phyloP scores from a whole-genome alignment of 1,140 invertebrate genomes.

The Drosophila bipectinata region DNA sequence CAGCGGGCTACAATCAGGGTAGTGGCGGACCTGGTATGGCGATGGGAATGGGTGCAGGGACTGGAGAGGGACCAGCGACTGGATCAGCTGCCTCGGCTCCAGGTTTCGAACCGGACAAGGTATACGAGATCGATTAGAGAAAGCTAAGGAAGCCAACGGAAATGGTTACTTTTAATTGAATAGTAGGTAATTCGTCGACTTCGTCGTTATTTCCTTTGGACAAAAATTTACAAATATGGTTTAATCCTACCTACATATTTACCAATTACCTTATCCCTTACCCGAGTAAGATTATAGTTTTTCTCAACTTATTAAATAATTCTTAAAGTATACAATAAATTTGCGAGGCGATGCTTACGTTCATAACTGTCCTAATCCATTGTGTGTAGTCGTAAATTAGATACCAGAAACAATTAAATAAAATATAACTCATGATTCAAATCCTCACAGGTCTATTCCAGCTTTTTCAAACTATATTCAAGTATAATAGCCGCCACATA shows the following conservation, averaged over 20 bases:
- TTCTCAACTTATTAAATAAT: constrained; percentile 23
- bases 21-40: constrained; percentile 55
- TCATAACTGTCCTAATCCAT: constrained; percentile 64
- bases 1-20: constrained; percentile 71
- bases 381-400: constrained; percentile 59
- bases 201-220: constrained; percentile 33
- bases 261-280: constrained; percentile 21
- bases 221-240: constrained; percentile 39
- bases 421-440: constrained; percentile 12
- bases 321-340: neutral
- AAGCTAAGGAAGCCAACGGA: constrained; percentile 25
- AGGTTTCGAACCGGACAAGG: constrained; percentile 76
- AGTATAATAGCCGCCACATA: neutral
- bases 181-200: constrained; percentile 37
- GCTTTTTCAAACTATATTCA: neutral
- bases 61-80: constrained; percentile 14
- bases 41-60: constrained; percentile 18
- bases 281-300: constrained; percentile 27
- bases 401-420: constrained; percentile 26
- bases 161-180: constrained; percentile 34
- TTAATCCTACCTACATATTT: constrained; percentile 25
- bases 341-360: constrained; percentile 35
- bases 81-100: constrained; percentile 18
- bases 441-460: neutral
- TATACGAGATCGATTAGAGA: constrained; percentile 80